Percentiles rank a stretch among this genome's conserved stretches.
Conservation (phyloP, 2,113 vertebrate genomes). For the Empidonax traillii region DNA sequence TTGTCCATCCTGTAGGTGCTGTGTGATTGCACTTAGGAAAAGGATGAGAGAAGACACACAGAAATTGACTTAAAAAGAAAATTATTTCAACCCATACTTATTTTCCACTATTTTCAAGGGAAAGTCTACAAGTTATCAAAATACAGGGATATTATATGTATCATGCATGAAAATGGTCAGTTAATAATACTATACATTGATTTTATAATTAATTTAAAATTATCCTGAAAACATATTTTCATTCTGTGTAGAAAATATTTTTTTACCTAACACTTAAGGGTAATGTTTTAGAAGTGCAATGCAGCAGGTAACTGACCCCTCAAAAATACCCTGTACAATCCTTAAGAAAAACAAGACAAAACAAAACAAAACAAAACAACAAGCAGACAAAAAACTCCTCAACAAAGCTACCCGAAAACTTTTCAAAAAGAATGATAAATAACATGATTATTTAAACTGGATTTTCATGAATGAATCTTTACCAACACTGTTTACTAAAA, state of each 20-base stretch:
- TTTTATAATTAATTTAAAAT: not conserved
- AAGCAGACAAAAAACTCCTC: not conserved
- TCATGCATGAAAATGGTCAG: not conserved
- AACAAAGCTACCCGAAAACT: not conserved
- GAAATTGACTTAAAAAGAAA: not conserved
- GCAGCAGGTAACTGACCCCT: not conserved
- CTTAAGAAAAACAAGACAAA: not conserved
- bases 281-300: not conserved
- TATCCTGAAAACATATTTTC: not conserved
- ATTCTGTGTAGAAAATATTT: not conserved
- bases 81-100: not conserved
- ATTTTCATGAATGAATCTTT: not conserved
- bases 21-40: not conserved
- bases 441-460: not conserved
- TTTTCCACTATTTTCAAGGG: not conserved
- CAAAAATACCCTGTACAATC: accelerated
- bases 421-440: not conserved
- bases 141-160: not conserved
- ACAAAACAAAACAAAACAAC: not conserved
- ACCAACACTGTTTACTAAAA: not conserved
- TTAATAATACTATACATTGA: not conserved
- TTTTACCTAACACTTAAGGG: not conserved
- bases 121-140: not conserved
- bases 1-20: too few relatives aligned
- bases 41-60: not conserved